Percentiles rank a stretch among this genome's conserved stretches.
These are phyloP conservation scores for Euspilapteryx auroguttella DNA, from an alignment of 2,888 invertebrate species.

Conservation along the genomic window DNA sequence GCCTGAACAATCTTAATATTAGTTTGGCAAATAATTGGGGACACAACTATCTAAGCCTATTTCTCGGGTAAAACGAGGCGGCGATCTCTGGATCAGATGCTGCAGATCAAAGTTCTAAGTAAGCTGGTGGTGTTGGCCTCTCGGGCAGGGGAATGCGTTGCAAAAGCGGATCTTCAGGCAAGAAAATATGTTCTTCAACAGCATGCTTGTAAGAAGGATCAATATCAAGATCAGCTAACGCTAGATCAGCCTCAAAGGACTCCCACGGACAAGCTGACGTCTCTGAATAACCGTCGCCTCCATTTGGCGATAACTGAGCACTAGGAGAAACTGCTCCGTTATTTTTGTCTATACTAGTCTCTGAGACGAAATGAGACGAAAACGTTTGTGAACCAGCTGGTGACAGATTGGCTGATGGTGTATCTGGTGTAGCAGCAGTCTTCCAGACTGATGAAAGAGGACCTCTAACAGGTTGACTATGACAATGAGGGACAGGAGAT, in stretches of 20 bases:
- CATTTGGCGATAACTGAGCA: constrained; percentile 62
- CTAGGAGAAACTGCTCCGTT: constrained; percentile 56
- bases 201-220: constrained; percentile 66
- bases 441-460: constrained; percentile 45
- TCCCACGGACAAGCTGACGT: constrained; percentile 63
- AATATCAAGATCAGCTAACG: constrained; percentile 62
- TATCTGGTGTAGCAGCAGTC: constrained; percentile 65
- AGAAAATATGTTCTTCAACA: constrained; percentile 63
- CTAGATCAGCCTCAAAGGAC: constrained; percentile 63
- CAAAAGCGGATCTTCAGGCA: constrained; percentile 61
- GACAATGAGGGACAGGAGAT: constrained; percentile 17
- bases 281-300: constrained; percentile 41
- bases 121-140: constrained; percentile 61
- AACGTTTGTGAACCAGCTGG: constrained; percentile 63
- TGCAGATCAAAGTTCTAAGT: constrained; percentile 52
- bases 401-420: constrained; percentile 68
- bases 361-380: constrained; percentile 64
- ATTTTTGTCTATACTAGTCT: constrained; percentile 47
- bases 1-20: no score
- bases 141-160: constrained; percentile 53
- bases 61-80: no score
- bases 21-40: no score
- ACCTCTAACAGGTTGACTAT: constrained; percentile 41
- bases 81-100: constrained; percentile 49
- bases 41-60: no score